A percentile compares a stretch with the other conserved stretches of the same genome.
Conservation (phyloP, 2,797 vertebrate genomes). For the Acestrorhynchus altus region DNA sequence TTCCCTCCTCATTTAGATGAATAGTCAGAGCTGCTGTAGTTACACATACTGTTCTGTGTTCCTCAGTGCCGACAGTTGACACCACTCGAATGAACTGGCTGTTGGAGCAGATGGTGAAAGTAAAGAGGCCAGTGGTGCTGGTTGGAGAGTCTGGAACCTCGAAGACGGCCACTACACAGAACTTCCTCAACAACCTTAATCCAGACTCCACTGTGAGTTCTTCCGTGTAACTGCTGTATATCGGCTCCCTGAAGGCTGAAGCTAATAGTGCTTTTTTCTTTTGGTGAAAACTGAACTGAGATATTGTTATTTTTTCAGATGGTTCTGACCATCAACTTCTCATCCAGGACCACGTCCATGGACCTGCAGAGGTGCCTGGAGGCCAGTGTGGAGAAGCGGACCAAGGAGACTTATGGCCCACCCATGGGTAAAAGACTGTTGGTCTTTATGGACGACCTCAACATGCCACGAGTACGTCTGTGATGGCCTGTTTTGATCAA, state of each 20-base stretch:
- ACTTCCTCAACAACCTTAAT: slow-evolving; percentile 86
- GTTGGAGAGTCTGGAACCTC: slow-evolving; percentile 96
- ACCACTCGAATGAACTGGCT: slow-evolving; percentile 90
- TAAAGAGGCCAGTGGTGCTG: slow-evolving; percentile 86
- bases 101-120: slow-evolving; percentile 90
- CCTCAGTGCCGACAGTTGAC: slow-evolving; percentile 92
- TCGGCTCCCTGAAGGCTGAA: not conserved
- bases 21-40: too few relatives aligned
- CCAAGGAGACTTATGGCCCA: slow-evolving; percentile 92
- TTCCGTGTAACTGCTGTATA: not conserved
- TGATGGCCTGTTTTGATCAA: not conserved
- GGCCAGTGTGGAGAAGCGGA: slow-evolving; percentile 92
- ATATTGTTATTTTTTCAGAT: slow-evolving; percentile 77
- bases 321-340: slow-evolving; percentile 89
- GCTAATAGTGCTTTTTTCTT: too few relatives aligned
- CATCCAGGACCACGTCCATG: slow-evolving; percentile 94
- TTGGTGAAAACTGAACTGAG: not conserved
- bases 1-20: too few relatives aligned
- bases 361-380: slow-evolving; percentile 95
- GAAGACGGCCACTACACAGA: slow-evolving; percentile 93
- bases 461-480: slow-evolving; percentile 91
- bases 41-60: not conserved
- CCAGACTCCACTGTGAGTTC: slow-evolving; percentile 80
- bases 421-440: slow-evolving; percentile 92
- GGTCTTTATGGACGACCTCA: slow-evolving; percentile 97